A percentile compares a stretch with the other conserved stretches of the same genome.
Conservation (phyloP, 2,797 vertebrate genomes). For the Huso huso region DNA sequence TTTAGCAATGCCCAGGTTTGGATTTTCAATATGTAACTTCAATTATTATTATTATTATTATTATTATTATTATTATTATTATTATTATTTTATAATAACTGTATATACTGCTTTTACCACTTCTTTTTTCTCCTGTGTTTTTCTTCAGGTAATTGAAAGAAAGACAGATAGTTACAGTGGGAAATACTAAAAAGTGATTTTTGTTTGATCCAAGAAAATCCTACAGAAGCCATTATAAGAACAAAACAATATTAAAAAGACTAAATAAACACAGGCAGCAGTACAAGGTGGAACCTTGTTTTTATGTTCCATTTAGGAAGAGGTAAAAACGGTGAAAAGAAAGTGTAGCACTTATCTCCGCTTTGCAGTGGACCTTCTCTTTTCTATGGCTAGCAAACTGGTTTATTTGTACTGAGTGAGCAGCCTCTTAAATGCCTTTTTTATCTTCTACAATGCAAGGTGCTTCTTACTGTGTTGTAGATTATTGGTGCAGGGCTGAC, state of each 20-base stretch:
- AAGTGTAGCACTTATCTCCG: constrained; percentile 64
- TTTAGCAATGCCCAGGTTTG: too few relatives aligned
- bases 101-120: too few relatives aligned
- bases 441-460: constrained; percentile 68
- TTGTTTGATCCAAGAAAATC: too few relatives aligned
- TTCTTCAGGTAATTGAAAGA: too few relatives aligned
- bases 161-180: too few relatives aligned
- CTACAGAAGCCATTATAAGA: constrained; percentile 57
- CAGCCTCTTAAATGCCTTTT: constrained; percentile 22
- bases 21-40: too few relatives aligned
- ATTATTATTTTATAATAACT: too few relatives aligned
- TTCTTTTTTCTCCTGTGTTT: too few relatives aligned
- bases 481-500: constrained; percentile 56
- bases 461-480: constrained; percentile 66
- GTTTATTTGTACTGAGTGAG: constrained; percentile 12
- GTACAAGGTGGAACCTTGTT: constrained; percentile 64
- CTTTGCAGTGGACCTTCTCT: constrained; percentile 50
- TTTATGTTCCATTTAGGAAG: constrained; percentile 66
- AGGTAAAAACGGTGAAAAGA: constrained; percentile 53
- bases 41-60: too few relatives aligned
- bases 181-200: too few relatives aligned
- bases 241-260: constrained; percentile 59
- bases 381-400: neutral
- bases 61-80: too few relatives aligned
- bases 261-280: constrained; percentile 63